A percentile compares a stretch with the other conserved stretches of the same genome.
Evolutionary conservation across 35 echinoderm and acorn worm species (phyloP).

Genomic region (Eucidaris tribuloides): DNA sequence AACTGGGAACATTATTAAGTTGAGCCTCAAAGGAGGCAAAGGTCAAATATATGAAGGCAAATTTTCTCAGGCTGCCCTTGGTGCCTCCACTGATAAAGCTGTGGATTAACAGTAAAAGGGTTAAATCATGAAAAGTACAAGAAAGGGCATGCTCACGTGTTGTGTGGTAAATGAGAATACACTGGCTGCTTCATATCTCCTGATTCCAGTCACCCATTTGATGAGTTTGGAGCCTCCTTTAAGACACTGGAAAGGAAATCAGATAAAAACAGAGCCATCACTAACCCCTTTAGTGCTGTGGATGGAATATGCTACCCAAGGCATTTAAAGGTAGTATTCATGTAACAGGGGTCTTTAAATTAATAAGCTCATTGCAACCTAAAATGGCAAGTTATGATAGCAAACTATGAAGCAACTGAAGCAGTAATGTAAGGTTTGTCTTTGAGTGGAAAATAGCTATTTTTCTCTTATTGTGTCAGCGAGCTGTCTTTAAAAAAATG

Average conservation of each 20-base stretch:
- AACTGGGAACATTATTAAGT: no score
- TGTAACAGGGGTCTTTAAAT: not conserved
- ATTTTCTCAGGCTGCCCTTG: no score
- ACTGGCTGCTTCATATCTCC: slow-evolving; percentile 83
- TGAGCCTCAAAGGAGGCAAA: no score
- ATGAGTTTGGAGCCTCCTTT: slow-evolving; percentile 47
- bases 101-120: no score
- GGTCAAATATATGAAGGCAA: no score
- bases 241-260: slow-evolving; percentile 42
- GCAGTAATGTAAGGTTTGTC: no score
- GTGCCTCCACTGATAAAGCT: no score
- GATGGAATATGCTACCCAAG: not conserved
- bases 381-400: not conserved
- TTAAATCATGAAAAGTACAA: no score
- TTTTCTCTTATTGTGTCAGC: no score
- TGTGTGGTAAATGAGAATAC: slow-evolving; percentile 64
- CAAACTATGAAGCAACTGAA: not conserved
- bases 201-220: slow-evolving; percentile 55
- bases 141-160: slow-evolving; percentile 58
- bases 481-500: no score
- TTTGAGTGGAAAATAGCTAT: no score
- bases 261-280: not conserved
- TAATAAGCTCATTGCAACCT: not conserved
- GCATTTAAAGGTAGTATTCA: not conserved
- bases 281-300: no score